Conservation (phyloP, 1,140 invertebrate species). For the Dreissena rostriformis region DNA sequence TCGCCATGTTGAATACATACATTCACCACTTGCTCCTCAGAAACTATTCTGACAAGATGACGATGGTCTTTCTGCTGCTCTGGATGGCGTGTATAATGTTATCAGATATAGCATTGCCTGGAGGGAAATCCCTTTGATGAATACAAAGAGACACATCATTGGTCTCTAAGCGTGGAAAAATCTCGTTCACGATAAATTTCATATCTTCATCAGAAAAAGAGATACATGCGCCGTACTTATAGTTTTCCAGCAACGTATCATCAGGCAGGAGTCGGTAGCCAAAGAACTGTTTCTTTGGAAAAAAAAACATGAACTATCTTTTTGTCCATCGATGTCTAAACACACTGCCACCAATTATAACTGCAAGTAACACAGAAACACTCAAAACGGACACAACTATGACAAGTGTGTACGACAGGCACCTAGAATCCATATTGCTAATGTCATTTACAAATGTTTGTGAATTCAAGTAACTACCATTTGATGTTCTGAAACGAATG, state of each 20-base stretch:
- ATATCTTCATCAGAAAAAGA: constrained; percentile 61
- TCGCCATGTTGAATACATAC: constrained; percentile 70
- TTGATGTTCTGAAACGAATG: not conserved
- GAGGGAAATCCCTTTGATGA: constrained; percentile 70
- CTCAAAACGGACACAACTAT: not conserved
- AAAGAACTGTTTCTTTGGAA: constrained; percentile 27
- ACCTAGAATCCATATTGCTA: constrained; percentile 12
- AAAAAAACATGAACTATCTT: constrained; percentile 13
- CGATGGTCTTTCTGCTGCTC: constrained; percentile 84
- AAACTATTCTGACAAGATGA: constrained; percentile 85
- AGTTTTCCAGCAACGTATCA: not conserved
- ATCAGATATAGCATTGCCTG: constrained; percentile 83
- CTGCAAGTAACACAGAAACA: constrained; percentile 16
- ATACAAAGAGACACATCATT: constrained; percentile 61
- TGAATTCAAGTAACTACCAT: not conserved
- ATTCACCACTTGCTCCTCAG: constrained; percentile 86
- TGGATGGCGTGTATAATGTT: constrained; percentile 84
- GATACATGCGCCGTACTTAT: constrained; percentile 64
- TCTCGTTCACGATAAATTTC: constrained; percentile 45
- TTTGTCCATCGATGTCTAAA: constrained; percentile 42
- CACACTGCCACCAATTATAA: constrained; percentile 14
- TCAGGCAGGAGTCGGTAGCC: constrained; percentile 7
- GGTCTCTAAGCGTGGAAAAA: constrained; percentile 58
- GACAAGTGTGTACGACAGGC: not conserved
- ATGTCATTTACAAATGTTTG: not conserved